A percentile compares a stretch with the other conserved stretches of the same genome.
phyloP scores from a whole-genome alignment of 2,113 vertebrate species.

The Trematomus loennbergii region DNA sequence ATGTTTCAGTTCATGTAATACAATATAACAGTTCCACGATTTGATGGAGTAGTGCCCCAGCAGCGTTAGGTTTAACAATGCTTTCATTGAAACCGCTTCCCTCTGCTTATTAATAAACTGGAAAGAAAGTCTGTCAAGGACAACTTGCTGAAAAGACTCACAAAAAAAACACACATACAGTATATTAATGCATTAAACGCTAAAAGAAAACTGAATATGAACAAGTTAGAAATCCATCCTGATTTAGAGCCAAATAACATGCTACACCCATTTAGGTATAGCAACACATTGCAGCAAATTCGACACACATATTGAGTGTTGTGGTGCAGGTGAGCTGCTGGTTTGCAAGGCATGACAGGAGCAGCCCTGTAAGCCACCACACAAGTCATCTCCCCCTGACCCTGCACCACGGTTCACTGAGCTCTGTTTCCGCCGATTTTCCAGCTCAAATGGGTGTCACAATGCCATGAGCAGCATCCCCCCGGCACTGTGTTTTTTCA shows the following conservation, averaged over 20 bases:
- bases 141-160: conserved; percentile 18
- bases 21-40: conserved; percentile 42
- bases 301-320: not conserved
- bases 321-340: conserved; percentile 28
- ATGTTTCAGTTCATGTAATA: conserved; percentile 48
- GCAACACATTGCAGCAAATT: not conserved
- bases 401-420: conserved; percentile 62
- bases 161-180: conserved; percentile 23
- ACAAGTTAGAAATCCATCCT: not conserved
- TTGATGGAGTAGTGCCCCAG: conserved; percentile 37
- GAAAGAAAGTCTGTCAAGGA: conserved; percentile 58
- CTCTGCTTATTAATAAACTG: conserved; percentile 47
- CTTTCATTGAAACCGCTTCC: conserved; percentile 56
- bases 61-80: conserved; percentile 52
- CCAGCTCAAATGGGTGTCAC: conserved; percentile 65
- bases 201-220: not conserved
- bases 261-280: not conserved
- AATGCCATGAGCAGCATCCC: conserved; percentile 37
- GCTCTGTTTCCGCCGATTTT: conserved; percentile 56
- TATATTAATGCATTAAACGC: not conserved
- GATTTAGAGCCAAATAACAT: not conserved
- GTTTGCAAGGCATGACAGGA: conserved; percentile 11
- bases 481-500: conserved; percentile 37
- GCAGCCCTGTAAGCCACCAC: conserved; percentile 23
- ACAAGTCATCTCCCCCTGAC: conserved; percentile 60